A percentile compares a stretch with the other conserved stretches of the same genome.
These are phyloP conservation scores for Chydorus sphaericus DNA, from an alignment of 2,888 invertebrate genomes.

Conservation along the genomic window DNA sequence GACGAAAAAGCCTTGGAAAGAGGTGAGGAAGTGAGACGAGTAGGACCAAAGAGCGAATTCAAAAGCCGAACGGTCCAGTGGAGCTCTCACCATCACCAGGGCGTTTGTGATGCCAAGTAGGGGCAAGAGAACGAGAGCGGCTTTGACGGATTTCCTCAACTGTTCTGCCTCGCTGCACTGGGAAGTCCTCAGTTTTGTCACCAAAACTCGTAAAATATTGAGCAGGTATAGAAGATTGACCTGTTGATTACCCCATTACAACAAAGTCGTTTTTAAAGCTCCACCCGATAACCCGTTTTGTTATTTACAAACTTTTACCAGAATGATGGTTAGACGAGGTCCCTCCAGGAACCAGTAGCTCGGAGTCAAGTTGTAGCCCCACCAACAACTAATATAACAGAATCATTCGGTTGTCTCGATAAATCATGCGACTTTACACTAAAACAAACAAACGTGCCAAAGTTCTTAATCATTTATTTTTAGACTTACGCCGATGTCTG, in stretches of 20 bases:
- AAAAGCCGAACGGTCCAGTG: slow-evolving; percentile 47
- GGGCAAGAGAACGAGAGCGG: slow-evolving; percentile 61
- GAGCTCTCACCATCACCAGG: slow-evolving; percentile 53
- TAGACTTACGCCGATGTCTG: slow-evolving; percentile 33
- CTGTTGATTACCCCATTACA: slow-evolving; percentile 34
- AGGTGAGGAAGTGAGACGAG: slow-evolving; percentile 58
- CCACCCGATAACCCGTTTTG: neutral
- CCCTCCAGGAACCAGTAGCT: slow-evolving; percentile 86
- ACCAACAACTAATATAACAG: slow-evolving; percentile 49
- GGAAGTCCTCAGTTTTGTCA: slow-evolving; percentile 55
- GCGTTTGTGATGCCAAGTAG: slow-evolving; percentile 66
- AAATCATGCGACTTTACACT: no score
- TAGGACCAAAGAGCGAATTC: slow-evolving; percentile 67
- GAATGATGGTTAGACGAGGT: slow-evolving; percentile 60
- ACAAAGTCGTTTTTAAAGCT: neutral
- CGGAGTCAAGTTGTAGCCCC: slow-evolving; percentile 61
- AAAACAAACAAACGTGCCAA: no score
- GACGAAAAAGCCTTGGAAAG: slow-evolving; percentile 71
- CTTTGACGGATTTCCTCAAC: slow-evolving; percentile 60
- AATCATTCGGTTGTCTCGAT: no score
- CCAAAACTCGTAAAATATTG: slow-evolving; percentile 62
- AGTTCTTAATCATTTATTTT: neutral
- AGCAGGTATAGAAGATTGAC: slow-evolving; percentile 60
- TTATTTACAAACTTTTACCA: slow-evolving; percentile 40
- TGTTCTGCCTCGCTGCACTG: slow-evolving; percentile 59